phyloP scores from a whole-genome alignment of 2,888 invertebrate species.

The Leuctra nigra region DNA sequence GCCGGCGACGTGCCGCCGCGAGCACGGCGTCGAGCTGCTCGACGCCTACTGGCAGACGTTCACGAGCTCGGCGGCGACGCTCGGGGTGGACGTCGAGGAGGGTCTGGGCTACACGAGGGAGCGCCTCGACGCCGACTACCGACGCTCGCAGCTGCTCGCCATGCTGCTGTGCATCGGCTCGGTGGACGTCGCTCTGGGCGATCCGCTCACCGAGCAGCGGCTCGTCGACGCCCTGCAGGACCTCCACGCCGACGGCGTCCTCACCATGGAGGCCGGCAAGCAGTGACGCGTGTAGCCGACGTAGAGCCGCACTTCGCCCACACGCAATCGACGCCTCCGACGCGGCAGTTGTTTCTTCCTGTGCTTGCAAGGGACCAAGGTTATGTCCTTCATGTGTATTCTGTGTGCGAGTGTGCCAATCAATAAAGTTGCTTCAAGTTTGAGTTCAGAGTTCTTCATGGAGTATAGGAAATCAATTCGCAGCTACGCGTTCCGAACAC shows the following conservation, averaged over 20 bases:
- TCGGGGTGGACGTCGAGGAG: constrained; percentile 56
- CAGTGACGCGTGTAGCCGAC: background rate
- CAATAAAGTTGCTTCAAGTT: too few species aligned
- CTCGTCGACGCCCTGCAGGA: constrained; percentile 68
- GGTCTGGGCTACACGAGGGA: constrained; percentile 47
- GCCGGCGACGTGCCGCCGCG: constrained; percentile 60
- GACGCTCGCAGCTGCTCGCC: constrained; percentile 64
- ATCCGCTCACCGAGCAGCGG: constrained; percentile 66
- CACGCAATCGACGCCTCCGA: too few species aligned
- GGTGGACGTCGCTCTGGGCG: constrained; percentile 71
- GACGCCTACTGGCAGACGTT: constrained; percentile 64
- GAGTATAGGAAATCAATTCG: too few species aligned
- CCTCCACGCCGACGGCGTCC: constrained; percentile 61
- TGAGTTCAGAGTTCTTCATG: too few species aligned
- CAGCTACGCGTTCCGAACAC: too few species aligned
- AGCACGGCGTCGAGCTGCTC: constrained; percentile 51
- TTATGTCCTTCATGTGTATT: too few species aligned
- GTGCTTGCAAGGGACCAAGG: too few species aligned
- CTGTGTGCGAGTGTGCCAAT: too few species aligned
- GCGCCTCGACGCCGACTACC: constrained; percentile 50
- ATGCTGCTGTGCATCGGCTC: constrained; percentile 71
- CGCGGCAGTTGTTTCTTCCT: too few species aligned
- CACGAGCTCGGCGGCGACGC: constrained; percentile 50
- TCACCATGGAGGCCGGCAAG: constrained; percentile 34
- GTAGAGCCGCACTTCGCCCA: background rate